Conservation (phyloP, 2,888 invertebrate species). For the Ophion ventricosus region DNA sequence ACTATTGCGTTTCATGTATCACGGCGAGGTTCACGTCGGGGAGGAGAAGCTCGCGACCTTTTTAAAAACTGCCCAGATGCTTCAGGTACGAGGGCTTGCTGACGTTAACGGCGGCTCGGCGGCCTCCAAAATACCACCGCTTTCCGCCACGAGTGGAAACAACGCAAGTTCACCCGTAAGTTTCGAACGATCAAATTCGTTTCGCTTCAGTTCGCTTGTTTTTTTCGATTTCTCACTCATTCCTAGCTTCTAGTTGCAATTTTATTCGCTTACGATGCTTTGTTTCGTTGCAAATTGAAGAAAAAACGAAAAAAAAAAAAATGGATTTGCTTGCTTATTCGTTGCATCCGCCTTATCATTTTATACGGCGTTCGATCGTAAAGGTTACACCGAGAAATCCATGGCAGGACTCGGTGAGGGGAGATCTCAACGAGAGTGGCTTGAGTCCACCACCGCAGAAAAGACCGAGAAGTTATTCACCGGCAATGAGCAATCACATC, state of each 20-base stretch:
- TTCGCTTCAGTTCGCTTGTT: neutral
- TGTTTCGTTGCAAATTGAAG: neutral
- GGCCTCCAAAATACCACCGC: slow-evolving; percentile 77
- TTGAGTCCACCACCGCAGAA: slow-evolving; percentile 86
- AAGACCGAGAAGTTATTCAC: slow-evolving; percentile 81
- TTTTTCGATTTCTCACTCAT: neutral
- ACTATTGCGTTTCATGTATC: slow-evolving; percentile 95
- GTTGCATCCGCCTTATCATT: slow-evolving; percentile 14
- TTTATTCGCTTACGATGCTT: neutral
- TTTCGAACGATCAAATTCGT: slow-evolving; percentile 64
- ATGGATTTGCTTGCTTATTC: slow-evolving; percentile 1
- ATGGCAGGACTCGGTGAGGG: slow-evolving; percentile 86
- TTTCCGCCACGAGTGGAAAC: slow-evolving; percentile 82
- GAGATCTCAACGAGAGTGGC: slow-evolving; percentile 84
- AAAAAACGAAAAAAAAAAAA: neutral
- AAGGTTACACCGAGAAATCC: slow-evolving; percentile 86
- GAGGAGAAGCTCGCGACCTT: slow-evolving; percentile 94
- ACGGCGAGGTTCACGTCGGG: slow-evolving; percentile 95
- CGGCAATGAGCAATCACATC: slow-evolving; percentile 79
- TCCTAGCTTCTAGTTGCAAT: neutral
- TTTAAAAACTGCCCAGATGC: slow-evolving; percentile 93
- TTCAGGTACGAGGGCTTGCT: slow-evolving; percentile 93
- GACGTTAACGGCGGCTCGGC: slow-evolving; percentile 87
- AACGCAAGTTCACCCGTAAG: slow-evolving; percentile 90
- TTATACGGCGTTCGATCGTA: slow-evolving; percentile 16